Evolutionary conservation across 2,113 vertebrate genomes (phyloP).

Genomic region (Calyptomena viridis): DNA sequence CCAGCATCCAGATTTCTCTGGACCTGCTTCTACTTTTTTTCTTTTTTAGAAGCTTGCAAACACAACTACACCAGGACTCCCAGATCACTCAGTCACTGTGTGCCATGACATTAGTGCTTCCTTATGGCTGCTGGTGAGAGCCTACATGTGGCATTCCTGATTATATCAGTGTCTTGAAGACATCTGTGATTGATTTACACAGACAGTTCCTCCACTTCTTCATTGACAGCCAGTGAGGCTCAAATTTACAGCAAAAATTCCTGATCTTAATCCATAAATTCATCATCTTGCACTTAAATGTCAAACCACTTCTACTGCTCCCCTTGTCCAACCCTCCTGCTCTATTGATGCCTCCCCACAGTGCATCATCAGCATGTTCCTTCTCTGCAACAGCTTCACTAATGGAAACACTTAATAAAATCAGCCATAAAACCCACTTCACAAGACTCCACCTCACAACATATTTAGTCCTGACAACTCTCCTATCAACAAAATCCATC

Average conservation of each 20-base stretch:
- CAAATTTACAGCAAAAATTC: not conserved
- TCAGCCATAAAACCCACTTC: not conserved
- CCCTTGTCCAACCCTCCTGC: not conserved
- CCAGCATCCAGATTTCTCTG: not conserved
- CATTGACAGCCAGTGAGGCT: not conserved
- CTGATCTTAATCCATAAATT: not conserved
- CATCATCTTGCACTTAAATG: not conserved
- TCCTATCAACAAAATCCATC: not conserved
- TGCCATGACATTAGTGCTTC: not conserved
- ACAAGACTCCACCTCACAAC: not conserved
- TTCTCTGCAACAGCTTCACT: not conserved
- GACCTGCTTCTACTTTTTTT: not conserved
- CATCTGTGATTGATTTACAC: not conserved
- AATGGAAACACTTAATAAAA: not conserved
- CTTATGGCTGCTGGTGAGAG: not conserved
- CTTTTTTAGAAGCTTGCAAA: not conserved
- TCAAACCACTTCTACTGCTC: not conserved
- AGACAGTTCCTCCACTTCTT: not conserved
- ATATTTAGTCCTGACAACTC: not conserved
- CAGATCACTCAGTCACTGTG: accelerated
- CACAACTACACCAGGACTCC: not conserved
- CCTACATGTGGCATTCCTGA: not conserved
- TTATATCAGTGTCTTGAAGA: not conserved
- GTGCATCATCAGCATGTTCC: not conserved
- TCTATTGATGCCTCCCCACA: not conserved